These are phyloP conservation scores for Tilapia sparmanii DNA, from an alignment of 2,113 vertebrate genomes.

Conservation along the genomic window DNA sequence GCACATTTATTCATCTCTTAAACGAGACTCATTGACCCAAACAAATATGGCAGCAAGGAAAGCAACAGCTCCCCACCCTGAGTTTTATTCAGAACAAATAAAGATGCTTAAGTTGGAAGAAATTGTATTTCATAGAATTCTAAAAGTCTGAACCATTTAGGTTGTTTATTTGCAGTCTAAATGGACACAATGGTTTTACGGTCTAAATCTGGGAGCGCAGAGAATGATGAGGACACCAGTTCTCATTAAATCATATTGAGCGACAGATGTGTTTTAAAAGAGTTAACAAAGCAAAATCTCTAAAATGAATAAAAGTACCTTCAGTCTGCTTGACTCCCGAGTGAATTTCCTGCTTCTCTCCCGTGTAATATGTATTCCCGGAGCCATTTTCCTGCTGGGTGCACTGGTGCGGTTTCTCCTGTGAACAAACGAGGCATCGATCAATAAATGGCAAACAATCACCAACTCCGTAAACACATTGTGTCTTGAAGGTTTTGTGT, in stretches of 20 bases:
- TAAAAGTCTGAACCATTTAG: accelerated
- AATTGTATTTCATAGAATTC: not conserved
- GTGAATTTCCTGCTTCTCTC: not conserved
- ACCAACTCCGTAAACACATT: not conserved
- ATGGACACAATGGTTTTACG: accelerated
- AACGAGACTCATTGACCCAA: not conserved
- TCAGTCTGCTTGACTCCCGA: accelerated
- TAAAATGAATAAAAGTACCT: not conserved
- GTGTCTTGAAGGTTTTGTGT: not conserved
- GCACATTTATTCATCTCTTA: not conserved
- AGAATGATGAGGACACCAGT: not conserved
- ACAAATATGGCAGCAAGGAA: not conserved
- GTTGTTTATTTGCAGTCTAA: not conserved
- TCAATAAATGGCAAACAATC: not conserved
- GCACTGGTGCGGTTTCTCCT: not conserved
- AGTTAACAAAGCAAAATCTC: not conserved
- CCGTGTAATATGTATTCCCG: not conserved
- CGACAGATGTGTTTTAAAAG: accelerated
- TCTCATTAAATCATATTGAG: not conserved
- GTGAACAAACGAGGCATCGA: not conserved
- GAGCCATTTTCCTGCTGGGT: not conserved
- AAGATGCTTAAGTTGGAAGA: not conserved
- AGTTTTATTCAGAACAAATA: not conserved
- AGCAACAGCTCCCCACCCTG: not conserved
- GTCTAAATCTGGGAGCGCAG: accelerated